These are phyloP conservation scores for Netelia virgata DNA, from an alignment of 2,888 invertebrate genomes.

Conservation along the genomic window DNA sequence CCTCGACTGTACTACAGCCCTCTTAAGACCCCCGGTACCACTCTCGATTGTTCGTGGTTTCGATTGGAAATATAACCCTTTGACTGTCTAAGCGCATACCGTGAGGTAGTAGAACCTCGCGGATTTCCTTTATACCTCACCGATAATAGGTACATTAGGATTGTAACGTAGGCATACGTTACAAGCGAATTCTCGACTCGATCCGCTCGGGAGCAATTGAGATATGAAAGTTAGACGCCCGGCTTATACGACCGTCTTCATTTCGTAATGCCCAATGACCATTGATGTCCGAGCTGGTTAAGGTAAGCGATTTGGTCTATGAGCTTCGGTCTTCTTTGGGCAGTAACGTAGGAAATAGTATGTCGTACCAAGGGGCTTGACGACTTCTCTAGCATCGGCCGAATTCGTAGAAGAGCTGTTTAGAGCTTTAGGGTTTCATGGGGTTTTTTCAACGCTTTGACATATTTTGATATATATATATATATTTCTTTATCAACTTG, in stretches of 20 bases:
- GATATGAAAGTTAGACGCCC: slow-evolving; percentile 41
- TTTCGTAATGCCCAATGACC: background rate
- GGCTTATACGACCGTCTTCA: slow-evolving; percentile 9
- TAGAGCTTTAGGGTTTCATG: no score
- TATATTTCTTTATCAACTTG: no score
- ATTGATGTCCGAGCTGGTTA: no score
- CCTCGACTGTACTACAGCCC: slow-evolving; percentile 41
- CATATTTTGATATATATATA: no score
- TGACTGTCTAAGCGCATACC: slow-evolving; percentile 31
- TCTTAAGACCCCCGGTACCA: slow-evolving; percentile 45
- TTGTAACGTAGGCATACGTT: slow-evolving; percentile 7
- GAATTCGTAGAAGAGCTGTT: no score
- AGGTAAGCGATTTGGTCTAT: no score
- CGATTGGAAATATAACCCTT: slow-evolving; percentile 60
- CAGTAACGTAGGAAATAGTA: no score
- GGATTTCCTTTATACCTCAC: slow-evolving; percentile 48
- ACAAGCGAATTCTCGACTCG: slow-evolving; percentile 43
- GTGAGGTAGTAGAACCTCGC: slow-evolving; percentile 37
- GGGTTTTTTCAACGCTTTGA: no score
- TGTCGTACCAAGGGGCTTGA: no score
- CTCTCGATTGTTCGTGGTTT: slow-evolving; percentile 64
- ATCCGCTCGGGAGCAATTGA: slow-evolving; percentile 44
- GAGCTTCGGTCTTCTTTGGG: no score
- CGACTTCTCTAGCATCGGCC: no score
- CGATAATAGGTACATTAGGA: slow-evolving; percentile 44